Evolutionary conservation across 2,113 vertebrate genomes (phyloP).

Genomic region (Capreolus pygargus): DNA sequence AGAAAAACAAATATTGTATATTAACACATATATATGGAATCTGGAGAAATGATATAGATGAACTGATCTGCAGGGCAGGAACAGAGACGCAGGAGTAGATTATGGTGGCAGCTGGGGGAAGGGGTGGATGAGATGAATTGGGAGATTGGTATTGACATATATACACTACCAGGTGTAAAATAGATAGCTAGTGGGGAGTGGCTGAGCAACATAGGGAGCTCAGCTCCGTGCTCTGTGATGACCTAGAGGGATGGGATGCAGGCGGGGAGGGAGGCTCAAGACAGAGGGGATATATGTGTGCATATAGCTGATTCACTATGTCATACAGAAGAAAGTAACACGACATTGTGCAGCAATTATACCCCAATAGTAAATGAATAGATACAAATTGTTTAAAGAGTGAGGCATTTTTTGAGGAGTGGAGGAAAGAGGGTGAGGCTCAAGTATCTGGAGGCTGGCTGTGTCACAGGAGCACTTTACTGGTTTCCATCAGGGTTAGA

Average conservation of each 20-base stretch:
- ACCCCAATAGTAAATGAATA: neutral
- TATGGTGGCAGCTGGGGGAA: neutral
- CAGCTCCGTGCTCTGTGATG: neutral
- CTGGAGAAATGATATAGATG: neutral
- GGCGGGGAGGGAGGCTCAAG: neutral
- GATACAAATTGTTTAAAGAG: neutral
- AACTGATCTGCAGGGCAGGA: neutral
- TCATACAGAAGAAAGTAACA: neutral
- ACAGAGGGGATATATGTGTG: neutral
- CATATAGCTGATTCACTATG: neutral
- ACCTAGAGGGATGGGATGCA: neutral
- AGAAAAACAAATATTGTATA: neutral
- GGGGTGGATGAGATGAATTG: neutral
- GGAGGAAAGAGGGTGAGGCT: neutral
- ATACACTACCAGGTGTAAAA: neutral
- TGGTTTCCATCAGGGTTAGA: neutral
- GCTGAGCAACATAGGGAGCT: neutral
- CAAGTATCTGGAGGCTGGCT: neutral
- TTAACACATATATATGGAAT: too few relatives aligned
- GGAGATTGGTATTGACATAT: neutral
- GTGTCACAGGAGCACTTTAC: neutral
- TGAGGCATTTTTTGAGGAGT: neutral
- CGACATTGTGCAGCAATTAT: neutral
- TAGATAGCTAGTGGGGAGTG: neutral
- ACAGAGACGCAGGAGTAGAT: neutral